Conservation (phyloP, 2,888 invertebrate species). For the Andrena dorsata region DNA sequence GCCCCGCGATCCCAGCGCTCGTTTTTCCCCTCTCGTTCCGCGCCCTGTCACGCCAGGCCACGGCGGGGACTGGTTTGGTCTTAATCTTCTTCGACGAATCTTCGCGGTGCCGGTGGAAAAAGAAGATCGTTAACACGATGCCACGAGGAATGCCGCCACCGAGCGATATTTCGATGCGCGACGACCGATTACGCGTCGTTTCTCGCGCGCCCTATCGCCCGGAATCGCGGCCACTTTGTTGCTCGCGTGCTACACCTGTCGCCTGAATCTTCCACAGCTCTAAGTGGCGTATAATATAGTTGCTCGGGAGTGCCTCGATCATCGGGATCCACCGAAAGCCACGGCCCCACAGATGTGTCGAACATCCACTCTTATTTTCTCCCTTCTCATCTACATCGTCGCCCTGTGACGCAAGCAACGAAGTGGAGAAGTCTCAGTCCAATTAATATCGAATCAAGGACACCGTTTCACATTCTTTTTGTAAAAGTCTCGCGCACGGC, state of each 20-base stretch:
- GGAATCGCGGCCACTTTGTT: neutral
- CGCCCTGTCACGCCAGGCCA: slow-evolving; percentile 49
- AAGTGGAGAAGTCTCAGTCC: neutral
- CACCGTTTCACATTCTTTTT: neutral
- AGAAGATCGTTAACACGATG: slow-evolving; percentile 47
- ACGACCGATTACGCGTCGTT: slow-evolving; percentile 37
- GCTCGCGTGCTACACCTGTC: slow-evolving; percentile 13
- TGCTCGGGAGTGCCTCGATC: neutral
- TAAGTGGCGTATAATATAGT: slow-evolving; percentile 10
- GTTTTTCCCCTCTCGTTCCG: slow-evolving; percentile 9
- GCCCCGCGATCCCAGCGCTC: slow-evolving; percentile 5
- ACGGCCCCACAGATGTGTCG: neutral
- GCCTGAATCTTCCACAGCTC: neutral
- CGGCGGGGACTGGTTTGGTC: slow-evolving; percentile 70
- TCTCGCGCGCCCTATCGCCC: slow-evolving; percentile 7
- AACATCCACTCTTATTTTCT: neutral
- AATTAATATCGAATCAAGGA: slow-evolving; percentile 9
- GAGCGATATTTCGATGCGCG: slow-evolving; percentile 35
- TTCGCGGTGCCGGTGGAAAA: slow-evolving; percentile 41
- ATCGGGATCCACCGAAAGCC: neutral
- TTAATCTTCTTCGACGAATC: slow-evolving; percentile 75
- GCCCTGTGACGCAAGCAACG: neutral
- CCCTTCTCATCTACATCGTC: neutral
- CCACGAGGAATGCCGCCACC: slow-evolving; percentile 39
- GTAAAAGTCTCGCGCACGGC: neutral